These are phyloP conservation scores for Picus viridis DNA, from an alignment of 2,797 vertebrate species.

Conservation along the genomic window DNA sequence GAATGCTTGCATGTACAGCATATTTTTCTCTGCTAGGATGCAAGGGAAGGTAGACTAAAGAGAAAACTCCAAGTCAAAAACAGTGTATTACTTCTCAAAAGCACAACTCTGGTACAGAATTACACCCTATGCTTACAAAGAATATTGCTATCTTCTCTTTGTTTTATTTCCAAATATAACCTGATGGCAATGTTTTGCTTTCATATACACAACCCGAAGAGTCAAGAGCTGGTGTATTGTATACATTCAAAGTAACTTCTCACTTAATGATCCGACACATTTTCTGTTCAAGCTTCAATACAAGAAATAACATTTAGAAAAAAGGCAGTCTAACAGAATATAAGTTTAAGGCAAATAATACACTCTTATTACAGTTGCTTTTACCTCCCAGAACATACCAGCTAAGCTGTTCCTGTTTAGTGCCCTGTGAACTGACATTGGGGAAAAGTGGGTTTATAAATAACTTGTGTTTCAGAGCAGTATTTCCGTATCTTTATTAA, in stretches of 20 bases:
- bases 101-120: neutral
- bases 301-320: neutral
- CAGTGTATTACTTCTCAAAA: neutral
- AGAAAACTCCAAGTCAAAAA: neutral
- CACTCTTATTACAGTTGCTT: neutral
- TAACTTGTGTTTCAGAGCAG: neutral
- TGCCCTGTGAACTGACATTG: neutral
- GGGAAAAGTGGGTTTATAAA: conserved; percentile 32
- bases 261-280: neutral
- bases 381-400: neutral
- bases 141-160: neutral
- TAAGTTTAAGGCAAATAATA: neutral
- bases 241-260: neutral
- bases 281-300: neutral
- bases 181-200: neutral
- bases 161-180: neutral
- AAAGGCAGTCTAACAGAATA: neutral
- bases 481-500: conserved; percentile 36
- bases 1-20: neutral
- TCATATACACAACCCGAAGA: neutral
- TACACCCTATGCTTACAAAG: neutral
- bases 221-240: neutral
- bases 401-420: neutral
- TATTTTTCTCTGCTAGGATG: neutral
- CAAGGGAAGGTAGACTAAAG: neutral